phyloP scores from a whole-genome alignment of 2,113 vertebrate genomes.

The Notiomystis cincta region DNA sequence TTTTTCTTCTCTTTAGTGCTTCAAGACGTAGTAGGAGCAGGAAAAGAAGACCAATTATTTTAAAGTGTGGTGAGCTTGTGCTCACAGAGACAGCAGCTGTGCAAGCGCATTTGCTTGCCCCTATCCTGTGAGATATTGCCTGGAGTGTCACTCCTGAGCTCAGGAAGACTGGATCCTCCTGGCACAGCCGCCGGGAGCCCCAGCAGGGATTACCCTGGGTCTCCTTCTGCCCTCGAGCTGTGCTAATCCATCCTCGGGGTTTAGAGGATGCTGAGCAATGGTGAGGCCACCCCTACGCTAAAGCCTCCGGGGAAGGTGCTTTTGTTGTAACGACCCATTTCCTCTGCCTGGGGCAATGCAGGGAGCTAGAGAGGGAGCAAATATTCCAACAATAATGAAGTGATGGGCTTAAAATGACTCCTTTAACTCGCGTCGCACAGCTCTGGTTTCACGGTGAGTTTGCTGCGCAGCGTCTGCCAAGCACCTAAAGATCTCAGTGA shows the following conservation, averaged over 20 bases:
- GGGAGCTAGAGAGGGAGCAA: background rate
- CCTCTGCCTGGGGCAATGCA: background rate
- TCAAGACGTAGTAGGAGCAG: background rate
- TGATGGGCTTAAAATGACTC: background rate
- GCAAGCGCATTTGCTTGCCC: background rate
- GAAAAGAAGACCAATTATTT: background rate
- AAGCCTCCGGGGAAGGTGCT: background rate
- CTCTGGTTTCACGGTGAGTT: background rate
- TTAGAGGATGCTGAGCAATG: background rate
- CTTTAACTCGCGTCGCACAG: accelerated
- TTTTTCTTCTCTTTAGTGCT: background rate
- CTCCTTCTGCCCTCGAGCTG: background rate
- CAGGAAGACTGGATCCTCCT: background rate
- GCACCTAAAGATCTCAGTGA: background rate
- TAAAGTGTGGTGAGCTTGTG: background rate
- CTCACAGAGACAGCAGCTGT: accelerated
- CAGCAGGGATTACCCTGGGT: background rate
- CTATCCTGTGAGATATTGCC: background rate
- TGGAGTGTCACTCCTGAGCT: background rate
- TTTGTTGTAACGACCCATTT: background rate
- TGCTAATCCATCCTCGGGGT: background rate
- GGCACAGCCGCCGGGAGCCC: background rate
- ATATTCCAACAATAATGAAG: background rate
- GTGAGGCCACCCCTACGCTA: background rate
- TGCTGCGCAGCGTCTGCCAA: background rate